A percentile compares a stretch with the other conserved stretches of the same genome.
Conservation (phyloP, 2,888 invertebrate species). For the Ypsolopha scabrella region DNA sequence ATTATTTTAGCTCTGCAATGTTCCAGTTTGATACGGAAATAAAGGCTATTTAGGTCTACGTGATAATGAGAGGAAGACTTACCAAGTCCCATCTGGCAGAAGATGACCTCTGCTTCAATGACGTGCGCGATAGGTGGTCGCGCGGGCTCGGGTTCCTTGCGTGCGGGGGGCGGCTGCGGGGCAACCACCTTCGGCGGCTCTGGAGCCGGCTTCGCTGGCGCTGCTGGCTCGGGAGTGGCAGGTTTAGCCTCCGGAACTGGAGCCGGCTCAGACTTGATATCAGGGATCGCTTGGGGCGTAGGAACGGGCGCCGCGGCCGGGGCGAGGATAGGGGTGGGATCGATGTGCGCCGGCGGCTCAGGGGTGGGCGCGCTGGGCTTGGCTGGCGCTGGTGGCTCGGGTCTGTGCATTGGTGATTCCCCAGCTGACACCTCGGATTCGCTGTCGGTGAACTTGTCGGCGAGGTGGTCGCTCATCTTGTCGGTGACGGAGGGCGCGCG, state of each 20-base stretch:
- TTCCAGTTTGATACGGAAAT: neutral
- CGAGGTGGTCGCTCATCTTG: conserved; percentile 44
- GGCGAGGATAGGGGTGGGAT: conserved; percentile 16
- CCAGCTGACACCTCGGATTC: conserved; percentile 64
- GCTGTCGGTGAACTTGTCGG: conserved; percentile 71
- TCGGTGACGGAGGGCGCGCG: conserved; percentile 45
- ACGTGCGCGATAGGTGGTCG: conserved; percentile 48
- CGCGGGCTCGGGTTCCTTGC: conserved; percentile 9
- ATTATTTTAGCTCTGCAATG: neutral
- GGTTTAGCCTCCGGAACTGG: conserved; percentile 8
- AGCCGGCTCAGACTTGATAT: neutral
- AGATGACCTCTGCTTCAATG: conserved; percentile 77
- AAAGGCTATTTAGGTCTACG: neutral
- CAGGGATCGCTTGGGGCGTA: no score
- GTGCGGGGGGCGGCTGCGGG: conserved; percentile 8
- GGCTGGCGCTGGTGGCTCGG: conserved; percentile 21
- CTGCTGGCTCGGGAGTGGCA: conserved; percentile 11
- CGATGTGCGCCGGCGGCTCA: conserved; percentile 13
- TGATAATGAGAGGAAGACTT: conserved; percentile 28
- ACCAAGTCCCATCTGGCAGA: conserved; percentile 81
- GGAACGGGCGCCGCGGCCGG: conserved; percentile 17
- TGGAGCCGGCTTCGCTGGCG: conserved; percentile 17
- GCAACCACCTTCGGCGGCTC: conserved; percentile 12
- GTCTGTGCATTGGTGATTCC: conserved; percentile 55
- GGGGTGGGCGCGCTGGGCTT: conserved; percentile 20